Conservation (phyloP, 2,113 vertebrate genomes). For the Hippolais icterina region DNA sequence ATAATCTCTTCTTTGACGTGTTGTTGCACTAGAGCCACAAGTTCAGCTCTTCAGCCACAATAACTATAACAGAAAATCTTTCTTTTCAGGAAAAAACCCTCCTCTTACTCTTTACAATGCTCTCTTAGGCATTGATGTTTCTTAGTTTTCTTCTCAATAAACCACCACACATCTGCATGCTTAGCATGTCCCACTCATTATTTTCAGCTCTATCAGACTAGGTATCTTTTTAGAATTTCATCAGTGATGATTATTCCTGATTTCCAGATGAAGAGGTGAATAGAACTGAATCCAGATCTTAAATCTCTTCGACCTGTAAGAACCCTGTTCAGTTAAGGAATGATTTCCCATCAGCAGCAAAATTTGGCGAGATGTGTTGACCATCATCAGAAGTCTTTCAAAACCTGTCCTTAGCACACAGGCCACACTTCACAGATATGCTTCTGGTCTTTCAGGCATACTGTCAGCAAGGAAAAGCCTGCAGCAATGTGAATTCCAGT, state of each 20-base stretch:
- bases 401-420: not conserved
- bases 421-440: not conserved
- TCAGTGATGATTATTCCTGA: not conserved
- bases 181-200: not conserved
- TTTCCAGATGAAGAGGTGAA: not conserved
- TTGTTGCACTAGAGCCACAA: not conserved
- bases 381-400: not conserved
- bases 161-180: fast-evolving
- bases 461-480: not conserved
- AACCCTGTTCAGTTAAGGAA: not conserved
- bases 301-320: not conserved
- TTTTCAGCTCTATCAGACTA: not conserved
- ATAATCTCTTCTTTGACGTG: not conserved
- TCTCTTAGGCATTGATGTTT: not conserved
- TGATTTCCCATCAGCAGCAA: not conserved
- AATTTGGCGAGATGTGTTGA: not conserved
- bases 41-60: not conserved
- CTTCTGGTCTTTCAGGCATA: not conserved
- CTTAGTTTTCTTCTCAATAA: not conserved
- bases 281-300: not conserved
- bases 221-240: not conserved
- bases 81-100: not conserved
- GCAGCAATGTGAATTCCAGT: not conserved
- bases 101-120: not conserved
- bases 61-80: not conserved